These are phyloP conservation scores for crab-eating macaque (Macaca fascicularis) DNA, from an alignment of 2,113 vertebrate genomes.

Conservation along the genomic window DNA sequence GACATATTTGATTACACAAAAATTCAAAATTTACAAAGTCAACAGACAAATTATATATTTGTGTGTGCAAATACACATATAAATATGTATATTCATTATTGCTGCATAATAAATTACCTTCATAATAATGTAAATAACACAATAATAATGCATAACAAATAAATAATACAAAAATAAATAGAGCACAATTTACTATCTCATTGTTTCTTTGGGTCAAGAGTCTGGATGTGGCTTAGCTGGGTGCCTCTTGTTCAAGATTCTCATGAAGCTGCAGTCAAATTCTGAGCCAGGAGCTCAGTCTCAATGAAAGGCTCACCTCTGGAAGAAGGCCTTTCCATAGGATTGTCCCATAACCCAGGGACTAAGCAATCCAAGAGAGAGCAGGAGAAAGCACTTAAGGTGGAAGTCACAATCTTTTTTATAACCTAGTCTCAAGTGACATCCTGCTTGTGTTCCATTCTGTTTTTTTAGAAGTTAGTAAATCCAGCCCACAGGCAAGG, in stretches of 20 bases:
- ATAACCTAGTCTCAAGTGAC: background rate
- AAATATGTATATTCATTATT: background rate
- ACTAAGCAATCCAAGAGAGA: background rate
- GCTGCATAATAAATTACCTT: background rate
- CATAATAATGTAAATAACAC: background rate
- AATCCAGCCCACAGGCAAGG: background rate
- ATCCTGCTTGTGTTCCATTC: background rate
- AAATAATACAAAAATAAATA: background rate
- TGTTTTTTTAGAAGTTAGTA: background rate
- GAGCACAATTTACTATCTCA: background rate
- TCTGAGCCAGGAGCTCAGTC: background rate
- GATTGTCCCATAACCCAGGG: background rate
- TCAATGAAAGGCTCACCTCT: background rate
- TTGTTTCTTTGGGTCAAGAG: background rate
- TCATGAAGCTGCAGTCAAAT: background rate
- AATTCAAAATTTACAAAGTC: background rate
- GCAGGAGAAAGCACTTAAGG: background rate
- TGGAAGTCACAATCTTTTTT: background rate
- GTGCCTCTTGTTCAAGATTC: background rate
- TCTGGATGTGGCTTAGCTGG: background rate
- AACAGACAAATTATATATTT: background rate
- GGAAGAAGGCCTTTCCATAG: background rate
- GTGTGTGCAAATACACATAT: background rate
- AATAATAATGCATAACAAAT: background rate
- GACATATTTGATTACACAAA: background rate